Conservation (phyloP, 2,113 vertebrate genomes). For the Gymnobelideus leadbeateri region DNA sequence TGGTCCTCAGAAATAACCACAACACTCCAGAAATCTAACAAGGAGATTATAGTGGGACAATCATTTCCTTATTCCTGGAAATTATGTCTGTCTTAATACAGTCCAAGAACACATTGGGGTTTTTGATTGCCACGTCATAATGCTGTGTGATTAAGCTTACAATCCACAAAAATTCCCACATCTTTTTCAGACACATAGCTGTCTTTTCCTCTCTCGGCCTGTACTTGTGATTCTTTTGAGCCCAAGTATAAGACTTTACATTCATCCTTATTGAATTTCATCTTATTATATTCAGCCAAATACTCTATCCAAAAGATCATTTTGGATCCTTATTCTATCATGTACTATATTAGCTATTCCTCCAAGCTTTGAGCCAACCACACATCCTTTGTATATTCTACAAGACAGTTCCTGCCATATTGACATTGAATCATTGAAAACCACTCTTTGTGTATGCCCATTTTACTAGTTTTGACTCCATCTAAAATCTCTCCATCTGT, state of each 20-base stretch:
- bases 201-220: background rate
- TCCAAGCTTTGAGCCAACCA: background rate
- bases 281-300: background rate
- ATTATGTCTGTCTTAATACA: background rate
- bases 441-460: background rate
- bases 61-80: background rate
- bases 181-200: background rate
- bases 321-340: background rate
- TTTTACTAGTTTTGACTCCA: background rate
- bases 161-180: background rate
- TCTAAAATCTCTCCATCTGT: background rate
- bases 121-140: background rate
- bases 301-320: background rate
- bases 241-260: background rate
- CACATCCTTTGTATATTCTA: background rate
- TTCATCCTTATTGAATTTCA: background rate
- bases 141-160: background rate
- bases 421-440: background rate
- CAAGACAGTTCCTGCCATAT: background rate
- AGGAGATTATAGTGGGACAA: background rate
- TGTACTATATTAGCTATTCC: background rate
- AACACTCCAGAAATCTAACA: background rate
- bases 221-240: background rate
- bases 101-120: background rate
- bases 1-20: background rate